Conservation (phyloP, 2,797 vertebrate genomes). For the Semotilus atromaculatus region DNA sequence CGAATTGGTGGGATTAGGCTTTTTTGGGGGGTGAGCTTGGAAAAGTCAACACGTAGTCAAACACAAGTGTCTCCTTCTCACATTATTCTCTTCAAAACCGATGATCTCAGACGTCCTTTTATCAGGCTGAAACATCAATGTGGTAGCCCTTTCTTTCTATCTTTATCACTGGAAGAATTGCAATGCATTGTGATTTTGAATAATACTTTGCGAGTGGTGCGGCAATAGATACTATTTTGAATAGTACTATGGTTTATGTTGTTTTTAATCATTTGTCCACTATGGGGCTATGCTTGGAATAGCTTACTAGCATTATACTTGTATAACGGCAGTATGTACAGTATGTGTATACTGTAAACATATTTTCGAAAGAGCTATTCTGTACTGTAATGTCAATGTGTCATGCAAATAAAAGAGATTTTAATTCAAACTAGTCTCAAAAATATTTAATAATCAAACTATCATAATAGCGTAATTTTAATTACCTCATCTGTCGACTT, state of each 20-base stretch:
- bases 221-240: not conserved
- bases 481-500: not conserved
- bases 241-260: not conserved
- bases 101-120: slow-evolving; percentile 9
- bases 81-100: not conserved
- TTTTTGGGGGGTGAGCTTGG: slow-evolving; percentile 44
- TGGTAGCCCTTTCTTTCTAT: not conserved
- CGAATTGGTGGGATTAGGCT: slow-evolving; percentile 55
- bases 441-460: too few species aligned
- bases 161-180: not conserved
- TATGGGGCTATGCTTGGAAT: not conserved
- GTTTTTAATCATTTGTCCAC: too few species aligned
- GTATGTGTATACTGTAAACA: not conserved
- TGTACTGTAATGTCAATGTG: too few species aligned
- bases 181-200: not conserved
- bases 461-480: too few species aligned
- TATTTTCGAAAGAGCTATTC: not conserved
- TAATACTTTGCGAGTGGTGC: not conserved
- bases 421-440: too few species aligned
- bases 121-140: not conserved
- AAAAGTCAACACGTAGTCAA: slow-evolving; percentile 43
- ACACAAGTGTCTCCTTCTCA: slow-evolving; percentile 13
- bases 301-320: not conserved
- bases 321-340: not conserved
- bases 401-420: too few species aligned